These are phyloP conservation scores for Diaphora mendica DNA, from an alignment of 2,888 invertebrate genomes.

Conservation along the genomic window DNA sequence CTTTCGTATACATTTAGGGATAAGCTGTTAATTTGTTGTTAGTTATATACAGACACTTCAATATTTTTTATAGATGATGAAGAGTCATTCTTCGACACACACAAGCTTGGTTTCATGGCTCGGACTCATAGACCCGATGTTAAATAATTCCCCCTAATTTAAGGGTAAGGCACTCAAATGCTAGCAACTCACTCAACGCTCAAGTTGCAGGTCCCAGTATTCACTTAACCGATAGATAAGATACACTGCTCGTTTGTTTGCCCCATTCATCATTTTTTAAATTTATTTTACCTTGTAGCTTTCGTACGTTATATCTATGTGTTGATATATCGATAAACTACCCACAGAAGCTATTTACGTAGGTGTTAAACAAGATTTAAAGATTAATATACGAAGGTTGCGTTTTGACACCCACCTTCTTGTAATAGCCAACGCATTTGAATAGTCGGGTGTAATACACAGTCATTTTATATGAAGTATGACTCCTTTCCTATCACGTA, in stretches of 20 bases:
- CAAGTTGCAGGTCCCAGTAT: background rate
- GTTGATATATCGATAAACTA: background rate
- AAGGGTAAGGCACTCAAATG: background rate
- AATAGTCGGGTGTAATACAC: slow-evolving; percentile 5
- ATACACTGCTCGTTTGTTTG: background rate
- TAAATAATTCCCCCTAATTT: background rate
- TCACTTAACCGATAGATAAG: background rate
- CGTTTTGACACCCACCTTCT: slow-evolving; percentile 15
- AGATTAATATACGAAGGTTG: slow-evolving; percentile 19
- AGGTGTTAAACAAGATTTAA: slow-evolving; percentile 8
- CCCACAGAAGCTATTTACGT: slow-evolving; percentile 15
- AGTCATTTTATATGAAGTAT: background rate
- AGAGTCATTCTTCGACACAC: too few species aligned
- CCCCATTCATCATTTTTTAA: background rate
- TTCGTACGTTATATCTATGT: background rate
- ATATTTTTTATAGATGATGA: too few species aligned
- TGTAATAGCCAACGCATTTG: slow-evolving; percentile 7
- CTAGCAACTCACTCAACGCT: background rate
- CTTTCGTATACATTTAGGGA: too few species aligned
- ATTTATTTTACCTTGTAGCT: background rate
- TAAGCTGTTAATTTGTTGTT: too few species aligned
- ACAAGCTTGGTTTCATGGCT: too few species aligned
- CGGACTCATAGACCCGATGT: background rate
- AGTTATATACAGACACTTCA: too few species aligned
- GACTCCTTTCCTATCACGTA: background rate